These are phyloP conservation scores for Emydocephalus ijimae DNA, from an alignment of 2,113 vertebrate species.

Conservation along the genomic window DNA sequence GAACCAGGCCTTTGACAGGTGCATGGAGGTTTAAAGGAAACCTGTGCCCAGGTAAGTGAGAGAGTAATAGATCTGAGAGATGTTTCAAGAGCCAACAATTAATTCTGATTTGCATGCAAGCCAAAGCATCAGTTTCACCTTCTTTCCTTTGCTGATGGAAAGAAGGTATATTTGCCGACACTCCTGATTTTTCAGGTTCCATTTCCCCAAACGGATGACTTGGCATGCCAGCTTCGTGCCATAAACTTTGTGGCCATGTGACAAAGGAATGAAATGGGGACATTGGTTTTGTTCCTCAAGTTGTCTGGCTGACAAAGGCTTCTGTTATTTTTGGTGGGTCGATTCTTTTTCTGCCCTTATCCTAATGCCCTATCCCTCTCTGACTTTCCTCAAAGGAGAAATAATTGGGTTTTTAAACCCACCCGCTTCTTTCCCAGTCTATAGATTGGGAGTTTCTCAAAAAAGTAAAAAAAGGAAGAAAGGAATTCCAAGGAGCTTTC, in stretches of 20 bases:
- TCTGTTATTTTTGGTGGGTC: neutral
- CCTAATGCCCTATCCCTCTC: neutral
- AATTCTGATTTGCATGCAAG: neutral
- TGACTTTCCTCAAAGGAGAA: neutral
- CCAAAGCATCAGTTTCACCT: neutral
- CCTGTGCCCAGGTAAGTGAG: neutral
- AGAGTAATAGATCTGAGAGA: neutral
- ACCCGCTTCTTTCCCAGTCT: neutral
- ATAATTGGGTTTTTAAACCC: neutral
- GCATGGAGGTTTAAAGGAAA: neutral
- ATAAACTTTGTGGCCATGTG: neutral
- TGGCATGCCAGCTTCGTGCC: neutral
- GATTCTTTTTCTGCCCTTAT: neutral
- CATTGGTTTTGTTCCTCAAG: neutral
- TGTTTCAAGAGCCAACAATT: neutral
- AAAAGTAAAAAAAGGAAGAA: neutral
- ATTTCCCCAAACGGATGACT: neutral
- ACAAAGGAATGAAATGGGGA: neutral
- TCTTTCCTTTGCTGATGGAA: neutral
- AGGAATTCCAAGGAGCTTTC: neutral
- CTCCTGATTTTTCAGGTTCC: neutral
- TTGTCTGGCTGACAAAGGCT: neutral
- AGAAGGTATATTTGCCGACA: neutral
- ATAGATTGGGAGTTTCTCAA: neutral
- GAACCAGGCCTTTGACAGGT: neutral